Evolutionary conservation across 2,888 invertebrate genomes (phyloP), one percentile per base, ranked within the genome.

Genomic region (Lamellibrachia columna): DNA sequence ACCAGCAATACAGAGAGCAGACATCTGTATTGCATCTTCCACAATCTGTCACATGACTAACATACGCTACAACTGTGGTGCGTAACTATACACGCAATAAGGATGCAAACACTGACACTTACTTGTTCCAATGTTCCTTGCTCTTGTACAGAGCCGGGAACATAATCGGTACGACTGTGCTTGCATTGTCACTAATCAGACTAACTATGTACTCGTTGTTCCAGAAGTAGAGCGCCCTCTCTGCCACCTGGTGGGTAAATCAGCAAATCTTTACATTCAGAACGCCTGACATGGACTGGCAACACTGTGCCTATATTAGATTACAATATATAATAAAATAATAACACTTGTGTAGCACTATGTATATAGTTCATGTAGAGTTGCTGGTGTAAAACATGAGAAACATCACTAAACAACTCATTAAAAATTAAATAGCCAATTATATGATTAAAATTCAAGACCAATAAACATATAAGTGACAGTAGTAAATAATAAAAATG

Each of bases 121-220:
- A 96, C 96, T 99, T 99, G 97, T 99, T 99, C 99, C 99, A 99
- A 97, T 99, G 99, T 97, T 99, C 99, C 97, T 99, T 99, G 97
- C 99, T 99, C 96, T 99, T 98, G 97, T 99, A 99, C 96, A 99
- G 97, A 95, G 99, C 99, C 94, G 99, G 99, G 97, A 99, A 99
- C 99, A 99, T 99, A 95, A 99, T 99, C 95, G 99, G 99, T 98
- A 99, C 98, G 96, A 99, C 99, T 96, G 98, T 98, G 97, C 98
- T 98, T 97, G 99, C 99, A 97, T 99, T 99, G 97, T 99, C 99
- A 97, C 99, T 99, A 97, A 99, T 99, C 97, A 99, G 97, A 94
- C 99, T 99, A 98, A 99, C 98, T 96, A 99, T 99, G 97, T 99
- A 99, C 97, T 99, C 99, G 97, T 99, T 99, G 98, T 99, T 99